Base-by-base conservation (phyloP, 1,140 invertebrate species). In the Drosophila fuyamai region DNA sequence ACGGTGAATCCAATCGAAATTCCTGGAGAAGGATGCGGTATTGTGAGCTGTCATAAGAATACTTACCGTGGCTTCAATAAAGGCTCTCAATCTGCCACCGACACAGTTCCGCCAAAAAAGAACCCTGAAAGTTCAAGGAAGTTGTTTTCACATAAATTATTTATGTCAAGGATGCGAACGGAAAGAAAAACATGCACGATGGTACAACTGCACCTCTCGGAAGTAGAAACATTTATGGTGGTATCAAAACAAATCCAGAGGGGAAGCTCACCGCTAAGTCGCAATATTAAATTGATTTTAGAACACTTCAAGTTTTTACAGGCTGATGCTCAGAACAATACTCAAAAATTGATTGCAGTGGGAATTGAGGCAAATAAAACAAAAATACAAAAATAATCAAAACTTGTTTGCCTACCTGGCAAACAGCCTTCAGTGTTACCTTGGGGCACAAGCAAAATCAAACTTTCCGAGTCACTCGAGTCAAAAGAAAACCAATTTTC, bases 401-500 rank as follows among this genome's bases (percentile, higher is more conserved):
- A 57, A 59, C 43, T 63, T 83, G 40, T 59, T 57, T 59, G 57
- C 48, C 41, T 59, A 46, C 44, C 57, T 67, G 48, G 9, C 18
- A 23, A 23, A 23, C 23, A 32, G 36, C 12, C 36, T 43, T 8
- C 14, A 46, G 63, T 27, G 68, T 59, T 70, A 32, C 75, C 74
- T 46, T 71, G 50, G 46, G 47, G 12, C 40, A 51, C 46, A 46
- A 75, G 59, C 44, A 66, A 65, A 66, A 72, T 38, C 51, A 56
- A 79, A 73, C 61, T 66, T 79, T 80, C 48, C 18, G 43, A 75
- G 48, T 57, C 62, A 75, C 62, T 81, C 62, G 60, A 67, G 74
- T 60, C 55, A 81, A 85, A 76, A 76, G 65, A 78, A 76, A 88
- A 79, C 56, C 83, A 79, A 88, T 86, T 88, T 88, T 75, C 38